A percentile compares a stretch with the other conserved stretches of the same genome.
Evolutionary conservation across 2,888 invertebrate genomes (phyloP).

Genomic region (Dolichopus griseipennis): DNA sequence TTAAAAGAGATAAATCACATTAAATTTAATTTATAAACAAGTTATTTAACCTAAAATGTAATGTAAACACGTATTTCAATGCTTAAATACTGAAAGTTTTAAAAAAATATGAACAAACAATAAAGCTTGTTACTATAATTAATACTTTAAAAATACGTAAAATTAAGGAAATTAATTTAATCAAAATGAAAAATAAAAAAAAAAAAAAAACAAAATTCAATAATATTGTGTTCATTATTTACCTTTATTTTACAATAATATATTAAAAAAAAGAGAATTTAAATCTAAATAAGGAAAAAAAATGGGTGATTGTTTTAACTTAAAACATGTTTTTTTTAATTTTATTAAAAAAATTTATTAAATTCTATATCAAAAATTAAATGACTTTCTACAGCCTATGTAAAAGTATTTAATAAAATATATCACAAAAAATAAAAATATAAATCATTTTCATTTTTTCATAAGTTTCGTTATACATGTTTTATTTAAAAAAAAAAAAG

Average conservation of each 20-base stretch:
- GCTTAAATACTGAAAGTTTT: too few species aligned
- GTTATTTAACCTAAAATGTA: too few species aligned
- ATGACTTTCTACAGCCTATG: background rate
- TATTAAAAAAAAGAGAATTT: background rate
- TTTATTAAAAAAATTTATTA: background rate
- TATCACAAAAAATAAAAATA: background rate
- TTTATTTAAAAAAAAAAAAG: too few species aligned
- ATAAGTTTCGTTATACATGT: too few species aligned
- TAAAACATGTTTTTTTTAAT: background rate
- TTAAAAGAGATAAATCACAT: too few species aligned
- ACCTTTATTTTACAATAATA: background rate
- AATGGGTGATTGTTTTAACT: background rate
- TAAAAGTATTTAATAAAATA: background rate
- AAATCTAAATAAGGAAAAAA: background rate
- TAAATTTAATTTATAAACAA: too few species aligned
- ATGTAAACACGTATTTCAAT: too few species aligned
- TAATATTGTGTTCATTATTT: constrained; percentile 2
- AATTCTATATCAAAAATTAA: background rate
- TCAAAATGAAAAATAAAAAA: too few species aligned
- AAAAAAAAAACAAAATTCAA: background rate
- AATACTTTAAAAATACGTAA: background rate
- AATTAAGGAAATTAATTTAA: background rate
- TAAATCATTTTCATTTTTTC: too few species aligned
- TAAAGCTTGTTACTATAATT: background rate
- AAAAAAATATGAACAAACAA: too few species aligned